These are phyloP conservation scores for Nomada ruficornis DNA, from an alignment of 2,888 invertebrate genomes.

Conservation along the genomic window DNA sequence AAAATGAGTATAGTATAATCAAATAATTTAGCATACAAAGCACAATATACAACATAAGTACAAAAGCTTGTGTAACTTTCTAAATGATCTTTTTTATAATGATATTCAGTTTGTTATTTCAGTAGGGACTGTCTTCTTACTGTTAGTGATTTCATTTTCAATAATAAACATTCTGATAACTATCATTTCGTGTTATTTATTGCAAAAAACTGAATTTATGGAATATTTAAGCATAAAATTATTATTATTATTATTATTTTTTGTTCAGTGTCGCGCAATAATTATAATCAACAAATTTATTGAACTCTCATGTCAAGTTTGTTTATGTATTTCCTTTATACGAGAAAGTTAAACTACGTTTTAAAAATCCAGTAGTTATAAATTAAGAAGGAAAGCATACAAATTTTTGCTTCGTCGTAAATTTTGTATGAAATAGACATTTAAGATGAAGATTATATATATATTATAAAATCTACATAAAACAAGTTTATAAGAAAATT, in stretches of 20 bases:
- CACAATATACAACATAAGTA: conserved; percentile 67
- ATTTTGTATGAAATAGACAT: conserved; percentile 54
- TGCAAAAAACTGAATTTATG: background rate
- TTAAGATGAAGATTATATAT: conserved; percentile 72
- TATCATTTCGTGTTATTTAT: conserved; percentile 19
- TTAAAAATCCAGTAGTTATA: conserved; percentile 31
- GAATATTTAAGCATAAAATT: background rate
- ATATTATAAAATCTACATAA: conserved; percentile 75
- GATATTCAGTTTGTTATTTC: conserved; percentile 42
- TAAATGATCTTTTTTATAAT: conserved; percentile 59
- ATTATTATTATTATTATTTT: conserved; percentile 1
- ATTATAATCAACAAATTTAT: conserved; percentile 21
- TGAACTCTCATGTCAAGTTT: conserved; percentile 50
- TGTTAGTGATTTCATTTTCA: conserved; percentile 45
- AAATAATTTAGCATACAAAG: conserved; percentile 52
- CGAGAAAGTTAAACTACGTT: conserved; percentile 55
- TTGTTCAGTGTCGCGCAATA: background rate
- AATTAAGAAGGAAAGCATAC: conserved; percentile 41
- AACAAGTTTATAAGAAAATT: conserved; percentile 56
- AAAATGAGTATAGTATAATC: conserved; percentile 42
- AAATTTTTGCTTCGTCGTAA: conserved; percentile 32
- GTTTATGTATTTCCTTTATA: conserved; percentile 69
- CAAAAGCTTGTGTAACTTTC: conserved; percentile 60
- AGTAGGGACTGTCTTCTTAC: conserved; percentile 40
- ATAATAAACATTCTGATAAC: conserved; percentile 58